A percentile compares a stretch with the other conserved stretches of the same genome.
These are phyloP conservation scores for Vidua chalybeata DNA, from an alignment of 2,113 vertebrate genomes.

Conservation along the genomic window DNA sequence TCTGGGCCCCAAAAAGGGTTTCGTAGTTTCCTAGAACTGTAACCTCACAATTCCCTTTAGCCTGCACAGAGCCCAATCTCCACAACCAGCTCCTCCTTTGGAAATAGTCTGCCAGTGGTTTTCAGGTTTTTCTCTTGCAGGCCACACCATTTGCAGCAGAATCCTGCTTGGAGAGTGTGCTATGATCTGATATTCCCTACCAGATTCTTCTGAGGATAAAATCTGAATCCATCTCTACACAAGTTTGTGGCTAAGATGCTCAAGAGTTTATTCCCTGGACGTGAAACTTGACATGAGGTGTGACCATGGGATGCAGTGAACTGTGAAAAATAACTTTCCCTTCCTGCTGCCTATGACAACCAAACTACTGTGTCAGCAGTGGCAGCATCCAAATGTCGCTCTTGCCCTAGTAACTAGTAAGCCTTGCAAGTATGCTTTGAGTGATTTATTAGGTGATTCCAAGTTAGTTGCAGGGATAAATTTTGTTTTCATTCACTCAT, in stretches of 20 bases:
- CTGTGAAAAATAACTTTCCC: neutral
- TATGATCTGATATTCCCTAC: neutral
- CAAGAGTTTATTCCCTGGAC: neutral
- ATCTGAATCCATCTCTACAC: neutral
- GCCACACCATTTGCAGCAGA: neutral
- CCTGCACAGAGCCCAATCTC: neutral
- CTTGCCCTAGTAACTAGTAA: neutral
- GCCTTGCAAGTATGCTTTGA: neutral
- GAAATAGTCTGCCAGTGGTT: neutral
- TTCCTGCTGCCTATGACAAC: neutral
- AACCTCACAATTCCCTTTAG: neutral
- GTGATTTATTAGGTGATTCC: neutral
- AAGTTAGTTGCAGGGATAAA: neutral
- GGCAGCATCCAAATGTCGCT: neutral
- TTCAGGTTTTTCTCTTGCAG: neutral
- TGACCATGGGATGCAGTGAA: neutral
- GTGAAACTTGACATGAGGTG: neutral
- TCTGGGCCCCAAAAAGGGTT: neutral
- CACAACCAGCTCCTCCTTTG: neutral
- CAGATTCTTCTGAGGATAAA: neutral
- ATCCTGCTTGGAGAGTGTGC: neutral
- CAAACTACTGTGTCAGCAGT: neutral
- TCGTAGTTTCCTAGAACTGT: neutral
- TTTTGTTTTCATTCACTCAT: neutral
- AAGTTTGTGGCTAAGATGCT: neutral